Base-by-base conservation (phyloP, 1,140 invertebrate genomes). In the Zaprionus tsacasi region DNA sequence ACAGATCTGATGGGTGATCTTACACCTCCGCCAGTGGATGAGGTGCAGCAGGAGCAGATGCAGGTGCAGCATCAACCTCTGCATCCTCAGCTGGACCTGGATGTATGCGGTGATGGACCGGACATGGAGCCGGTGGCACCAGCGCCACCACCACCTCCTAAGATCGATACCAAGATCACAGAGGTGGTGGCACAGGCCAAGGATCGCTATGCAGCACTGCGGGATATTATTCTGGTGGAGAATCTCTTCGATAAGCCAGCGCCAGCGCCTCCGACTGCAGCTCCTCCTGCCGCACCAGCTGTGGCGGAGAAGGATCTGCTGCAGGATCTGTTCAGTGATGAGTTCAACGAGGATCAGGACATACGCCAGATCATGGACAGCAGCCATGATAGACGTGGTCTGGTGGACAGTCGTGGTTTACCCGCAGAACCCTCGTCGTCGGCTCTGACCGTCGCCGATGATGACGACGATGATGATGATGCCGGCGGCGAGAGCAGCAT, bases 151-250 rank as follows among this genome's bases (percentile, higher is more conserved):
- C 70, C 64, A 8, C 78, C 78, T 3, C 63, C 86, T 7, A 92
- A 88, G 30, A 91, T 92, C 2, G 93, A 93, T 61, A 92, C 83
- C 17, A 93, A 94, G 45, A 93, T 93, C 30, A 92, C 92, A 0
- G 92, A 93, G 55, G 92, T 92, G 11, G 89, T 93, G n/a, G 91
- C 92, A 13, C 92, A 92, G 78, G 91, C 91, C 40, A 94, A 94
- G 67, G 96, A 96, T 93, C 94, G 94, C 79, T 96, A 96, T 88
- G 96, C 95, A 0, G 95, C 95, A 0, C 88, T 96, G 57, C 87
- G 96, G 40, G 95, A 96, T 87, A 96, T 96, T 25, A 95, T 95
- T 60, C 93, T 94, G 77, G 94, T 94, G 17, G 94, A 95, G 75
- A 93, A 94, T 69, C 86, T 93, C 5, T 93, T 93, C 38, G 94